phyloP scores from a whole-genome alignment of 1,140 invertebrate genomes.

The Sitobion miscanthi region DNA sequence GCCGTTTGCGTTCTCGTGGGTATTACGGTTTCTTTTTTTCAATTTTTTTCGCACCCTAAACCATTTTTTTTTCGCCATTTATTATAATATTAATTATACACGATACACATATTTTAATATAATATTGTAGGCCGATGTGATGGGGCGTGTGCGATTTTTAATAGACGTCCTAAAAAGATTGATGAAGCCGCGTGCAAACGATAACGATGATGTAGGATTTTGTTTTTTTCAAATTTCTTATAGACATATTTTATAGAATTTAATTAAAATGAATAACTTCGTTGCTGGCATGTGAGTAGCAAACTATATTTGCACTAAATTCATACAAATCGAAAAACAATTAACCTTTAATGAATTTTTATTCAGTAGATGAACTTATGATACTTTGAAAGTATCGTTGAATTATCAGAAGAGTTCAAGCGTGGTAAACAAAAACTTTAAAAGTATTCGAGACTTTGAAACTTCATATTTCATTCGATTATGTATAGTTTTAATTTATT shows the following conservation, averaged over 20 bases:
- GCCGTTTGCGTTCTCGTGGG: no score
- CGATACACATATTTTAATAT: not conserved
- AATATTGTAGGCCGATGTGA: not conserved
- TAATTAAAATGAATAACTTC: not conserved
- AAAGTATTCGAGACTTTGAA: not conserved
- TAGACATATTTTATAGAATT: not conserved
- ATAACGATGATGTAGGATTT: no score
- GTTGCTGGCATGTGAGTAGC: not conserved
- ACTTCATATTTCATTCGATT: not conserved
- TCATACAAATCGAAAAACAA: not conserved
- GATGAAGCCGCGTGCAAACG: no score
- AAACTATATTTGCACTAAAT: not conserved
- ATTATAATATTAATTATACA: not conserved
- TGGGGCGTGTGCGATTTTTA: no score
- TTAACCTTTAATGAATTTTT: not conserved
- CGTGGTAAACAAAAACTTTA: not conserved
- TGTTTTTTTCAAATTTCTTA: no score
- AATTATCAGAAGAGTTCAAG: not conserved
- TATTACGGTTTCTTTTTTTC: not conserved
- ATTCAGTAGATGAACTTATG: not conserved
- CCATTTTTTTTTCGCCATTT: not conserved
- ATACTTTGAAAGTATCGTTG: not conserved
- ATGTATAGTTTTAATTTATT: constrained; percentile 21
- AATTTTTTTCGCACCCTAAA: not conserved
- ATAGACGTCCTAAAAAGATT: no score